phyloP scores from a whole-genome alignment of 2,113 vertebrate genomes.

The Bufo bufo region DNA sequence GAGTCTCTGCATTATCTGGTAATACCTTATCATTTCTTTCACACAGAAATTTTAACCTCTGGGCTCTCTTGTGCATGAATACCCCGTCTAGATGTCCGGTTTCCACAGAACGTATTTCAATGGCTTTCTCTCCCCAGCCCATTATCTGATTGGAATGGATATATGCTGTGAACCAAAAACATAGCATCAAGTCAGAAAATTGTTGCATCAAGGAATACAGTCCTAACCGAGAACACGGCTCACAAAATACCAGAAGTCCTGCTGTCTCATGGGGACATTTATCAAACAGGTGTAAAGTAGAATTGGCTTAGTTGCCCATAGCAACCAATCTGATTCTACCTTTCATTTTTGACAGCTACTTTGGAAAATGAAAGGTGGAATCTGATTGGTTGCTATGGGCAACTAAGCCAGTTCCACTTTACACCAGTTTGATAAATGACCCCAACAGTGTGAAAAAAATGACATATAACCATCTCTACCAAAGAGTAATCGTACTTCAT shows the following conservation, averaged over 20 bases:
- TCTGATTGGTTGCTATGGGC: too few species aligned
- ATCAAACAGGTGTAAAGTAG: too few species aligned
- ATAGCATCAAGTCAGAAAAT: not conserved
- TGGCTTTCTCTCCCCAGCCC: slow-evolving; percentile 99
- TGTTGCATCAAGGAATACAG: not conserved
- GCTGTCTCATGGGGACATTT: too few species aligned
- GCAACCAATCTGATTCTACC: too few species aligned
- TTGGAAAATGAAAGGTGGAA: too few species aligned
- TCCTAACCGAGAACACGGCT: not conserved
- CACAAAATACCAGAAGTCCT: not conserved
- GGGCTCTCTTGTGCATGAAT: slow-evolving; percentile 99
- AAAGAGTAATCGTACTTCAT: too few species aligned
- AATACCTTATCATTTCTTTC: slow-evolving; percentile 98
- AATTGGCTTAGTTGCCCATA: too few species aligned
- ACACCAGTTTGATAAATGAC: too few species aligned
- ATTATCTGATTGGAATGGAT: slow-evolving; percentile 99
- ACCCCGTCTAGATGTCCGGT: slow-evolving; percentile 99
- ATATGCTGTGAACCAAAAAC: slow-evolving; percentile 85
- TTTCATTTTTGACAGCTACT: too few species aligned
- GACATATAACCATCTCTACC: too few species aligned
- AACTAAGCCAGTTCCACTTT: too few species aligned
- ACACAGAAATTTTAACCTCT: slow-evolving; percentile 98
- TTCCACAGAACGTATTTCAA: slow-evolving; percentile 99
- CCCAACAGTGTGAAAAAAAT: too few species aligned
- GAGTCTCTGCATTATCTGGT: not conserved